phyloP scores from a whole-genome alignment of 2,888 invertebrate species.

The Apocheima hispidaria region DNA sequence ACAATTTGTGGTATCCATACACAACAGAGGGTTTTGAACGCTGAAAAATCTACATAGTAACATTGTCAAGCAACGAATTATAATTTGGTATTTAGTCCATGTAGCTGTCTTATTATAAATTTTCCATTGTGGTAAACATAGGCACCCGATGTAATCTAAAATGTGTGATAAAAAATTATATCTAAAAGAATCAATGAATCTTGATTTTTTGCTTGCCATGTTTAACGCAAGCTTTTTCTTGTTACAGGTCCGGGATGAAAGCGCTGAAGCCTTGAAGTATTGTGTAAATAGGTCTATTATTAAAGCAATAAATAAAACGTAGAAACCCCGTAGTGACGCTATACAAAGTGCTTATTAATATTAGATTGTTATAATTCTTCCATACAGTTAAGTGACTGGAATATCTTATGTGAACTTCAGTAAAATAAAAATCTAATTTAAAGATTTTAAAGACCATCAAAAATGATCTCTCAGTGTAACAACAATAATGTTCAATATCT shows the following conservation, averaged over 20 bases:
- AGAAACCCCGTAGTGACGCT: slow-evolving; percentile 78
- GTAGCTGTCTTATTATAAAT: too few species aligned
- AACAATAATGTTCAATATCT: slow-evolving; percentile 27
- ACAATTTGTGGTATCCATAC: too few species aligned
- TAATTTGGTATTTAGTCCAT: too few species aligned
- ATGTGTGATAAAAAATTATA: too few species aligned
- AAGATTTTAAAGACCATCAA: slow-evolving; percentile 16
- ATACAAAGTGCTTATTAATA: slow-evolving; percentile 62
- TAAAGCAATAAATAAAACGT: slow-evolving; percentile 77
- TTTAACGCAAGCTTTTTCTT: slow-evolving; percentile 47
- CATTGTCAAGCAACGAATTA: too few species aligned
- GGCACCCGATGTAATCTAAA: too few species aligned
- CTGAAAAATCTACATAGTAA: too few species aligned
- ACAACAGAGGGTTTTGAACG: too few species aligned
- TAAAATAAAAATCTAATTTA: neutral
- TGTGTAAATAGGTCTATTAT: slow-evolving; percentile 72
- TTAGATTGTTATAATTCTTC: slow-evolving; percentile 66
- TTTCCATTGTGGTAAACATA: too few species aligned
- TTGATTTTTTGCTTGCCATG: too few species aligned
- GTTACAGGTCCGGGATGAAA: slow-evolving; percentile 62
- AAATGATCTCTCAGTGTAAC: slow-evolving; percentile 26
- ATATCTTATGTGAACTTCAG: neutral
- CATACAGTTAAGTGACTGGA: slow-evolving; percentile 50
- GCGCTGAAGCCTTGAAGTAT: slow-evolving; percentile 33
- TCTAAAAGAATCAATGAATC: too few species aligned